Percentiles rank a stretch among this genome's conserved stretches.
Conservation (phyloP, 2,113 vertebrate genomes). For the human region DNA sequence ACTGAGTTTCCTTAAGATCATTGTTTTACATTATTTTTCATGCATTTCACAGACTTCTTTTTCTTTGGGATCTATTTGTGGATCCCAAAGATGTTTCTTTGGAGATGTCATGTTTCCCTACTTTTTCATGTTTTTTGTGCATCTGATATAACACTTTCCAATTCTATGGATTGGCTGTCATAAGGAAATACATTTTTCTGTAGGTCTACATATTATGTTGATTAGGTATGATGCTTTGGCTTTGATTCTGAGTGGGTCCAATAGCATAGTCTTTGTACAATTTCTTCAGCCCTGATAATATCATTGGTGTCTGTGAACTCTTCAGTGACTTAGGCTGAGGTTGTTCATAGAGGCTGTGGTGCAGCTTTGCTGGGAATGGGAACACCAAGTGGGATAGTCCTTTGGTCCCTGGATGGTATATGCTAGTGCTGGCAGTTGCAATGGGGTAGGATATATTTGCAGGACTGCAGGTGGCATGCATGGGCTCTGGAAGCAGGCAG, state of each 20-base stretch:
- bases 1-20: not conserved
- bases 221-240: not conserved
- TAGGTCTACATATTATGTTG: not conserved
- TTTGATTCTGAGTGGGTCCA: not conserved
- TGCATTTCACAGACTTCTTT: not conserved
- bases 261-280: not conserved
- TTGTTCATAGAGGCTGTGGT: not conserved
- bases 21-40: not conserved
- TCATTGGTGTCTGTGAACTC: not conserved
- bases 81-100: not conserved
- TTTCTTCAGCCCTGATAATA: not conserved
- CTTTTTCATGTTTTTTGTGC: not conserved
- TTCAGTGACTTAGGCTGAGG: not conserved
- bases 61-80: not conserved
- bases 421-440: not conserved
- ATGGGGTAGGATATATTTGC: not conserved
- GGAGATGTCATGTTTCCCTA: not conserved
- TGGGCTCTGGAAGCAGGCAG: not conserved
- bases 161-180: not conserved
- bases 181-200: not conserved
- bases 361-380: not conserved
- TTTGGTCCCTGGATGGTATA: not conserved
- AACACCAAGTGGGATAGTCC: not conserved
- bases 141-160: not conserved
- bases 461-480: not conserved